Base-by-base conservation (phyloP, 1,140 invertebrate species). In the Theocolax elegans region DNA sequence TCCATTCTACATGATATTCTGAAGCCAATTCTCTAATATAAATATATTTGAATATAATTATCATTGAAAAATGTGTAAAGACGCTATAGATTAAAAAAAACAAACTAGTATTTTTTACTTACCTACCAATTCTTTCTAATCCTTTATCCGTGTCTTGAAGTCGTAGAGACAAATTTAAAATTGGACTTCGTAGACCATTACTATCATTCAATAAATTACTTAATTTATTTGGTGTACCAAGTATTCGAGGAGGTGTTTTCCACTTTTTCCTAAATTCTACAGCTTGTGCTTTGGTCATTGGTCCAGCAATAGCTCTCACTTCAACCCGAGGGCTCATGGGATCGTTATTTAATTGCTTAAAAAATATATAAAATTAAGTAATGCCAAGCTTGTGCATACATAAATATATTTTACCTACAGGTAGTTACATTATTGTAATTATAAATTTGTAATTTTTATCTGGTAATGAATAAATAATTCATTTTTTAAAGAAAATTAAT, bases 261-360 rank as follows among this genome's bases (percentile, higher is more conserved):
- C 93, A 95, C 58, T 90, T 89, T 73, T 89, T 90, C 12, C 91
- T 88, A 83, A 97, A 95, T 40, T 86, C 82, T 3, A 89, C 78
- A 1, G 95, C 95, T 72, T 91, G 88, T 2, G 88, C 83, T 69
- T 91, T 89, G 9, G 89, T 88, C 94, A 96, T 96, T 31, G 94
- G 95, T 12, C 95, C 94, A 19, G 94, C 94, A 83, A 92, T 91
- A 3, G 94, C 95, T 75, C 89, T 89, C 68, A 96, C 91, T 84
- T 92, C 91, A 54, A 93, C 75, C 54, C 89, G 86, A 42, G 91
- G 89, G 77, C 88, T 90, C 23, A 92, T 84, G 0, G 90, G 90
- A 81, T 93, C 89, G 23, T 69, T 77, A 65, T 90, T 89, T 51
- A 91, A 83, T 46, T 86, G 87, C 91, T 92, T 48, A 13, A 19